Evolutionary conservation across 2,797 vertebrate genomes (phyloP), one percentile per base, ranked within the genome.

Genomic region (Mus minutoides): DNA sequence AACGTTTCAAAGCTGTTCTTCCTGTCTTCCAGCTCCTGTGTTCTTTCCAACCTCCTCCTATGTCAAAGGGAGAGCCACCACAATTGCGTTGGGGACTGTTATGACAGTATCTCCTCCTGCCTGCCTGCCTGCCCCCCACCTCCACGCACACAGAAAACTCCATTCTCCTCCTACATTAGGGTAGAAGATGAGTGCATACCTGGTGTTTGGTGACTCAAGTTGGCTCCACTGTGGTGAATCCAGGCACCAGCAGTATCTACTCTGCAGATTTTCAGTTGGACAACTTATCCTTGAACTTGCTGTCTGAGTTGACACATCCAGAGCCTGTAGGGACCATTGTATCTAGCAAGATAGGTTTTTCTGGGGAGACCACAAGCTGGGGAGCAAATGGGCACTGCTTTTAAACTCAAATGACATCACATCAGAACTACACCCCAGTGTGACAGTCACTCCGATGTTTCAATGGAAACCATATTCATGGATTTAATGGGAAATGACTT

Each of bases 91-190:
- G 10, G 6, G 22, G 2, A 16, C 10, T 2, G 1, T 13, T 0
- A 26, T 0, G 0, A 43, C 52, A 0, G 0, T 2, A 0, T 2
- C 54, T 52, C 5, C 31, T 0, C 11, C 82, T 1, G 22, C 26
- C 76, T 46, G 22, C 26, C 76, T 46, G 12, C 24, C 17, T 11
- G 4, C 19, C 54, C 8, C 37, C 40, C 6, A 0, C 46, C 10
- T n/a, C 40, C 9, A 1, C 0, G 7, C 12, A 26, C n/a, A 0
- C 75, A 17, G 52, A 6, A 26, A 52, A 26, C 17, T 75, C 4
- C 43, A 4, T 4, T 22, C 2, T 3, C 34, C 5, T 76, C 2
- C 37, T 11, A 3, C 6, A 9, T 37, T 54, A 71, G 22, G 24
- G 26, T 54, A n/a, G 31, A 71, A 37, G n/a, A 24, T 24, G 1